Evolutionary conservation across 2,888 invertebrate species (phyloP), one percentile per base, ranked within the genome.

Genomic region (Alloscopus bannaensis): DNA sequence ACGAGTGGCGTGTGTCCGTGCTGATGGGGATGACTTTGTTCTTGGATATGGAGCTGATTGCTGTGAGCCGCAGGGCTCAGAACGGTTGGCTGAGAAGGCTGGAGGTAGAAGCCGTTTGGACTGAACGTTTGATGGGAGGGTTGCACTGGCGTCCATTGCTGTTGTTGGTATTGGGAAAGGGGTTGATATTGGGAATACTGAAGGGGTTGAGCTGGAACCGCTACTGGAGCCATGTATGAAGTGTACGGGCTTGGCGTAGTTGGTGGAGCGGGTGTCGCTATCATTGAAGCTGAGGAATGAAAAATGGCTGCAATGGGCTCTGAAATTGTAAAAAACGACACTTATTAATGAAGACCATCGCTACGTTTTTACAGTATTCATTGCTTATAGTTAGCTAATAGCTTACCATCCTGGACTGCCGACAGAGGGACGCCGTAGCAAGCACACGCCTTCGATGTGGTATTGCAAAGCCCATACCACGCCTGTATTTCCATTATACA

Each of bases 381-480:
- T 60, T 29, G 29, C 6, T 59, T 18, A n/a, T 29, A 59, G 8
- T 45, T 64, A 45, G 47, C 45, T 45, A 26, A 31, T 55, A 1
- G 24, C n/a, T 16, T 77, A 83, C 81, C 81, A 36, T 31, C 36
- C 68, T 81, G 81, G 40, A 83, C 81, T 40, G 73, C 81, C 3
- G 83, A 62, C 1, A 76, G 62, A n/a, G 81, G 81, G 29, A 84
- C 80, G 18, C 81, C 83, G 28, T 65, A 73, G 57, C 84, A 84
- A 2, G 73, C 71, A 50, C 84, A 84, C 2, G 82, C 76, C 28
- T 55, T 60, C 11, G 83, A 73, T 29, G 75, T 70, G 8, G 42
- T 57, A 40, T 83, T 80, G 24, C 85, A 85, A 13, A 68, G 28
- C 8, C 85, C 85, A 29, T 66, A 66, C 68, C 31, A 81, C 26